phyloP scores from a whole-genome alignment of 2,888 invertebrate species.

The Oligia strigilis region DNA sequence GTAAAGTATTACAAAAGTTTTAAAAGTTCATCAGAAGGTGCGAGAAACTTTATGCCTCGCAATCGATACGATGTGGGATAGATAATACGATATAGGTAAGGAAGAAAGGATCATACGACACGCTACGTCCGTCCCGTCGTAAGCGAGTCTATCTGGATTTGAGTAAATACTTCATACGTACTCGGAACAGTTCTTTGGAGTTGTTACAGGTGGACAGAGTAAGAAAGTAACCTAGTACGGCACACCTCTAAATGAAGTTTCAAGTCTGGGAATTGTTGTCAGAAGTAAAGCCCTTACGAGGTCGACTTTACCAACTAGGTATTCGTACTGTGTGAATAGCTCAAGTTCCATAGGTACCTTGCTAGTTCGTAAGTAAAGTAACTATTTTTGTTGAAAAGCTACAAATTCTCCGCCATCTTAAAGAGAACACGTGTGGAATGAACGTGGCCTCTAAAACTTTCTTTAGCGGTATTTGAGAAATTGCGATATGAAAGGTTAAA shows the following conservation, averaged over 20 bases:
- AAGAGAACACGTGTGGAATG: slow-evolving; percentile 38
- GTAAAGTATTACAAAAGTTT: too few relatives aligned
- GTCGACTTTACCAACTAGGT: neutral
- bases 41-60: neutral
- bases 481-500: neutral
- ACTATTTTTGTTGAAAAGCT: slow-evolving; percentile 29
- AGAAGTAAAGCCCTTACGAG: neutral
- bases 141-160: neutral
- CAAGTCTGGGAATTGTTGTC: neutral
- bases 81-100: neutral
- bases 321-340: slow-evolving; percentile 6
- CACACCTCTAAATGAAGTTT: neutral
- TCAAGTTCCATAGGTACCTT: neutral
- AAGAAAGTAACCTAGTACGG: neutral
- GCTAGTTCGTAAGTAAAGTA: slow-evolving; percentile 9
- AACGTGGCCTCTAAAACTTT: slow-evolving; percentile 13
- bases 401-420: slow-evolving; percentile 21
- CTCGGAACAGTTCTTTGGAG: neutral
- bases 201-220: neutral
- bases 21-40: too few relatives aligned
- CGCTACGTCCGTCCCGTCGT: neutral
- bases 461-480: slow-evolving; percentile 24
- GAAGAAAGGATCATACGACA: neutral
- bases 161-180: neutral
- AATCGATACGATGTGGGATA: neutral